These are phyloP conservation scores for Pavo muticus DNA, from an alignment of 2,113 vertebrate species.

Conservation along the genomic window DNA sequence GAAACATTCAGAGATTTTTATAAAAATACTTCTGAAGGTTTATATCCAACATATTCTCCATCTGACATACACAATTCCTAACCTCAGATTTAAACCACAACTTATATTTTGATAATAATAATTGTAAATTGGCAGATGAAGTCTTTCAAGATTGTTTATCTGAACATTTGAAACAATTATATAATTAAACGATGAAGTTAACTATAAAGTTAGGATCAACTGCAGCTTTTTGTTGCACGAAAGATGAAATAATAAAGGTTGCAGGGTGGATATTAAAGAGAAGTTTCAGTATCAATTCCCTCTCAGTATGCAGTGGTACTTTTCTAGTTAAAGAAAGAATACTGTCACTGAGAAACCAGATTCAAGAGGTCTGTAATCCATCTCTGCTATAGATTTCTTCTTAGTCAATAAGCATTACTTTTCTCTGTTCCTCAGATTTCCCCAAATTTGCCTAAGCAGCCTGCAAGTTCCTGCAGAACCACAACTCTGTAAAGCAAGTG, in stretches of 20 bases:
- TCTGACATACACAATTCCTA: neutral
- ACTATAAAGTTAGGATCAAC: neutral
- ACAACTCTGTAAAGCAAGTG: fast-evolving
- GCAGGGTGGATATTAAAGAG: neutral
- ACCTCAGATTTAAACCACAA: neutral
- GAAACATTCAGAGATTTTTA: neutral
- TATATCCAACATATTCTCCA: neutral
- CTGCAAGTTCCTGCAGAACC: neutral
- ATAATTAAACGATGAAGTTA: neutral
- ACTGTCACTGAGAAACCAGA: neutral
- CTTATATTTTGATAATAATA: neutral
- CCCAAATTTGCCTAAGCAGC: neutral
- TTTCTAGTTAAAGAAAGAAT: neutral
- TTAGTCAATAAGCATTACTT: neutral
- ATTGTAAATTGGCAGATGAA: neutral
- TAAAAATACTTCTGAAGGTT: neutral
- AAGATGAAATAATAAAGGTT: neutral
- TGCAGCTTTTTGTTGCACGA: neutral
- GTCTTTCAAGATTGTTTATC: neutral
- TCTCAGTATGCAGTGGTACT: neutral
- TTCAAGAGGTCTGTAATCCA: neutral
- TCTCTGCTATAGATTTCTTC: neutral
- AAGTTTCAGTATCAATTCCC: neutral
- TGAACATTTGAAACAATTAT: neutral
- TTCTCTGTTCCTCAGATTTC: neutral